These are phyloP conservation scores for Drosophila phalerata DNA, from an alignment of 2,888 invertebrate species.

Conservation along the genomic window DNA sequence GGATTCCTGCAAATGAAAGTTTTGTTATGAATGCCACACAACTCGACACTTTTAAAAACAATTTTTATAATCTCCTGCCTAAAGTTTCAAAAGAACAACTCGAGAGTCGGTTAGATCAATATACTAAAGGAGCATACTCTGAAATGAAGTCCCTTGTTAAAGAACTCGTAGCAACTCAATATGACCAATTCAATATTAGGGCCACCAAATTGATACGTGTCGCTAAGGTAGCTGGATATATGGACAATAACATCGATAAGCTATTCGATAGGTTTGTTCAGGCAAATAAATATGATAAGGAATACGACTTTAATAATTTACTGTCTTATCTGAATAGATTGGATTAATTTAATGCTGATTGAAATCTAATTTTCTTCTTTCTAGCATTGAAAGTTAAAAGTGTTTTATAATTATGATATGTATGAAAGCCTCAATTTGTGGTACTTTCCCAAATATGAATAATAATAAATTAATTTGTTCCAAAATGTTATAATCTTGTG, in stretches of 20 bases:
- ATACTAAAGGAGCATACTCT: not conserved
- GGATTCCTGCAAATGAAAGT: not conserved
- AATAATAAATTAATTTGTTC: too few relatives aligned
- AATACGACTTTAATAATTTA: not conserved
- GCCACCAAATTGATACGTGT: not conserved
- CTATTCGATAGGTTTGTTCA: not conserved
- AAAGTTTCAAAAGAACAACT: not conserved
- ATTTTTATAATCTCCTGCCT: not conserved
- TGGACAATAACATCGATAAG: not conserved
- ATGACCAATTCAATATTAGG: not conserved
- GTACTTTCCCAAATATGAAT: too few relatives aligned
- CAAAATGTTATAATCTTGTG: too few relatives aligned
- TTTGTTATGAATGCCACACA: not conserved
- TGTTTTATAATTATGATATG: too few relatives aligned
- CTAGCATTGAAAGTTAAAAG: too few relatives aligned
- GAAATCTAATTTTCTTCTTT: too few relatives aligned
- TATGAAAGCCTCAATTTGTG: too few relatives aligned
- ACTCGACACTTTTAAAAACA: not conserved
- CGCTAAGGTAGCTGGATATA: not conserved
- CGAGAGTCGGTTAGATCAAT: not conserved
- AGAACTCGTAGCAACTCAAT: not conserved
- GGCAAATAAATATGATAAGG: not conserved
- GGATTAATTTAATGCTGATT: too few relatives aligned
- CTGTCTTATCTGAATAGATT: not conserved
- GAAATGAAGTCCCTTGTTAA: not conserved